Evolutionary conservation across 2,113 vertebrate species (phyloP).

Genomic region (Jaculus jaculus): DNA sequence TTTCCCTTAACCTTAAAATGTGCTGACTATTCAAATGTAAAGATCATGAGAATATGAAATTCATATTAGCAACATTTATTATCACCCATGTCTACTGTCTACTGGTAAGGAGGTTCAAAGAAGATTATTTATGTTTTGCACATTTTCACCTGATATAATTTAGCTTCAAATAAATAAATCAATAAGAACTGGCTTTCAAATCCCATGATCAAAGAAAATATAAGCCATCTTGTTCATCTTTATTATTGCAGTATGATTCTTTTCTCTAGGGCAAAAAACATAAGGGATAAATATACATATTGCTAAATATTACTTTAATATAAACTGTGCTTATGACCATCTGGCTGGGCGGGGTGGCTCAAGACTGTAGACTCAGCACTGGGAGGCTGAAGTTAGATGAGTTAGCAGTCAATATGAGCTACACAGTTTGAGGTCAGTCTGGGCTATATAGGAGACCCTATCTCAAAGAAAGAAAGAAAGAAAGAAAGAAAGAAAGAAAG

Average conservation of each 20-base stretch:
- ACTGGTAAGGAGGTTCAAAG: conserved; percentile 1
- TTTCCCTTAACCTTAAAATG: conserved; percentile 26
- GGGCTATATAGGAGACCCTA: background rate
- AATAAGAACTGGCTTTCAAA: conserved; percentile 9
- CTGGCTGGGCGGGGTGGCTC: background rate
- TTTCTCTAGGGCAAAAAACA: conserved; percentile 13
- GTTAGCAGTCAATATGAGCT: background rate
- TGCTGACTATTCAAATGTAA: conserved; percentile 48
- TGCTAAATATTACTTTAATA: background rate
- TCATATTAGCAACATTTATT: background rate
- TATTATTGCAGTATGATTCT: background rate
- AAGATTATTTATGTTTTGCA: conserved; percentile 32
- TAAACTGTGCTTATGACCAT: background rate
- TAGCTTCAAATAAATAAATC: conserved; percentile 12
- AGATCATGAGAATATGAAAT: background rate
- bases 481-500: background rate
- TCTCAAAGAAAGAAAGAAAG: too few species aligned
- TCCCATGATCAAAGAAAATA: conserved; percentile 10
- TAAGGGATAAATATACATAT: background rate
- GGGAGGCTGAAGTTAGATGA: background rate
- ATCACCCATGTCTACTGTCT: background rate
- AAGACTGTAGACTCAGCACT: background rate
- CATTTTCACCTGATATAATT: conserved; percentile 37
- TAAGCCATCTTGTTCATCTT: conserved; percentile 13
- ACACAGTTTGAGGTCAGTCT: background rate